Evolutionary conservation across 1,140 invertebrate species (phyloP).

Genomic region (Cyphomyrmex costatus): DNA sequence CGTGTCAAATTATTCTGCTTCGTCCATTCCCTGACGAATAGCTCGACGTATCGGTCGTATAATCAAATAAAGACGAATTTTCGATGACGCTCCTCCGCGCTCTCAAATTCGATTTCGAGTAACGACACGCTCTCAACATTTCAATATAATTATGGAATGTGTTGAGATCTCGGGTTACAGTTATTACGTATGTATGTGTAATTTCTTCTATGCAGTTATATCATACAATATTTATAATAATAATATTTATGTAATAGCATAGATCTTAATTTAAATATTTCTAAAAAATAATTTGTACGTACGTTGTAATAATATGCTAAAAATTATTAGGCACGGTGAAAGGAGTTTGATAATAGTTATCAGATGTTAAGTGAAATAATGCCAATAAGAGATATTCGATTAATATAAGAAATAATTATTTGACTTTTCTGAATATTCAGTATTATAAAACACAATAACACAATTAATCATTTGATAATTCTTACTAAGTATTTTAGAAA

Average conservation of each 20-base stretch:
- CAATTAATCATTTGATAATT: no score
- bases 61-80: slow-evolving; percentile 33
- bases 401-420: no score
- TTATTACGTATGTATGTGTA: not conserved
- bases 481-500: no score
- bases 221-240: no score
- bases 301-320: not conserved
- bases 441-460: no score
- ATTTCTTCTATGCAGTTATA: not conserved
- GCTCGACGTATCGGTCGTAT: slow-evolving; percentile 2
- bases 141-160: not conserved
- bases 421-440: no score
- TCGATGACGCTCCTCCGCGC: not conserved
- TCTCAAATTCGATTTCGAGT: slow-evolving; percentile 4
- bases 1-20: slow-evolving; percentile 39
- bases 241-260: no score
- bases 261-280: no score
- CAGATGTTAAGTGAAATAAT: no score
- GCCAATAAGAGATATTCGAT: no score
- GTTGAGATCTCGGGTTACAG: not conserved
- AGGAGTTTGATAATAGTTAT: no score
- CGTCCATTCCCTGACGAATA: slow-evolving; percentile 12
- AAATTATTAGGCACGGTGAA: no score
- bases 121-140: not conserved
- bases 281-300: not conserved